Evolutionary conservation across 2,888 invertebrate genomes (phyloP), one percentile per base, ranked within the genome.

Genomic region (Tenthredo livida): DNA sequence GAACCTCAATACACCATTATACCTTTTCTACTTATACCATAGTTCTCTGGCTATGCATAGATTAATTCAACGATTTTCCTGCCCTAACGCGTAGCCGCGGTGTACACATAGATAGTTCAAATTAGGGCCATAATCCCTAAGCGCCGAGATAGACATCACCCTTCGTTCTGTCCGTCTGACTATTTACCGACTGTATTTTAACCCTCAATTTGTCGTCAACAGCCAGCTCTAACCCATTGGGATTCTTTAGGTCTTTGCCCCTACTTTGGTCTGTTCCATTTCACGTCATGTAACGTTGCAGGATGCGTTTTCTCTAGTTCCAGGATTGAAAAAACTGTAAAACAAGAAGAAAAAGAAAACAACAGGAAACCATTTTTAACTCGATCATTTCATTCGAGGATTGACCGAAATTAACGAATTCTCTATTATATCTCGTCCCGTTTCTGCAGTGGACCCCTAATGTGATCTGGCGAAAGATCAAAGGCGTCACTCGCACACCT

Each of bases 401-500:
- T 80, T 61, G 10, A 33, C 15, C 37, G 40, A 80, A 80, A 80
- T 61, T 21, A 50, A 17, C 61, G 15, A 40, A 25, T 58, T 90
- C 91, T 90, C 91, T 89, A 92, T 92, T 92, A 92, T 92, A 92
- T 89, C 89, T 90, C 90, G 90, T 92, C 91, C 91, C 90, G 89
- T 84, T 85, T 58, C 85, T 85, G 80, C 85, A 84, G 70, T 86
- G 85, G 89, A 89, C 90, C 89, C 89, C 86, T 88, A 89, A 90
- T 90, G 89, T 92, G 91, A 92, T 92, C 90, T 89, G 89, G 90
- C 90, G 91, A 90, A 91, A 93, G 93, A 93, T 93, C 93, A 93
- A 93, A 93, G 93, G 93, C 93, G 93, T 93, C 93, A 93, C 92
- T 92, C 92, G 93, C 93, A 93, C 93, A 93, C 93, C 93, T 93